A percentile compares a stretch with the other conserved stretches of the same genome.
These are phyloP conservation scores for Nicator chloris DNA, from an alignment of 2,113 vertebrate genomes.

Conservation along the genomic window DNA sequence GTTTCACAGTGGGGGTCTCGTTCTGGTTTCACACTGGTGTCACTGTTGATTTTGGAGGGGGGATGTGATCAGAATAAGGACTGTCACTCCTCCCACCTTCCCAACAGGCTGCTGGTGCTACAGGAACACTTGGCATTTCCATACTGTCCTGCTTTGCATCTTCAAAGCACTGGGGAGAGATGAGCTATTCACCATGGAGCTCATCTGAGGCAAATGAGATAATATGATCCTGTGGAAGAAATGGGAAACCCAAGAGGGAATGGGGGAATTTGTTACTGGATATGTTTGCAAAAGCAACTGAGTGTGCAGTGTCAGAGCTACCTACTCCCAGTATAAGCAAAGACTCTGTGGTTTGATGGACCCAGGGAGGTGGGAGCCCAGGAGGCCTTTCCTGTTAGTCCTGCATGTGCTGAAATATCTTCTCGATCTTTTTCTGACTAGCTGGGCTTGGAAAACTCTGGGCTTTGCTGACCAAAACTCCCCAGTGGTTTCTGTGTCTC, in stretches of 20 bases:
- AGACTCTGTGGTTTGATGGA: background rate
- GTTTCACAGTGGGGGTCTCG: slow-evolving; percentile 39
- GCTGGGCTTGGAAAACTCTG: background rate
- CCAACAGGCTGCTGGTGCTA: background rate
- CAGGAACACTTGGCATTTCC: background rate
- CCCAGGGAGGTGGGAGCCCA: background rate
- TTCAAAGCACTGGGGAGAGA: slow-evolving; percentile 34
- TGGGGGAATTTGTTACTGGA: slow-evolving; percentile 32
- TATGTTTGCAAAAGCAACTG: background rate
- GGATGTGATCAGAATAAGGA: slow-evolving; percentile 54
- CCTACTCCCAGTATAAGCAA: background rate
- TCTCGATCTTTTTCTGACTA: background rate
- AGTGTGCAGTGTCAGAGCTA: background rate
- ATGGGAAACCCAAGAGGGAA: slow-evolving; percentile 4
- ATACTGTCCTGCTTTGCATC: slow-evolving; percentile 24
- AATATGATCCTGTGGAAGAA: background rate
- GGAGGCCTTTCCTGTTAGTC: background rate
- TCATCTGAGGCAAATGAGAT: slow-evolving; percentile 38
- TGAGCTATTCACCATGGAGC: background rate
- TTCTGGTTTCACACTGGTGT: slow-evolving; percentile 65
- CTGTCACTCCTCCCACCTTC: background rate
- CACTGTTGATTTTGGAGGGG: slow-evolving; percentile 56
- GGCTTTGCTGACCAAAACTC: background rate
- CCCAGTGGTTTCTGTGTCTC: background rate
- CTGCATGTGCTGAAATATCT: background rate